A percentile compares a stretch with the other conserved stretches of the same genome.
These are phyloP conservation scores for Sinosuthora webbiana DNA, from an alignment of 2,113 vertebrate species.

Conservation along the genomic window DNA sequence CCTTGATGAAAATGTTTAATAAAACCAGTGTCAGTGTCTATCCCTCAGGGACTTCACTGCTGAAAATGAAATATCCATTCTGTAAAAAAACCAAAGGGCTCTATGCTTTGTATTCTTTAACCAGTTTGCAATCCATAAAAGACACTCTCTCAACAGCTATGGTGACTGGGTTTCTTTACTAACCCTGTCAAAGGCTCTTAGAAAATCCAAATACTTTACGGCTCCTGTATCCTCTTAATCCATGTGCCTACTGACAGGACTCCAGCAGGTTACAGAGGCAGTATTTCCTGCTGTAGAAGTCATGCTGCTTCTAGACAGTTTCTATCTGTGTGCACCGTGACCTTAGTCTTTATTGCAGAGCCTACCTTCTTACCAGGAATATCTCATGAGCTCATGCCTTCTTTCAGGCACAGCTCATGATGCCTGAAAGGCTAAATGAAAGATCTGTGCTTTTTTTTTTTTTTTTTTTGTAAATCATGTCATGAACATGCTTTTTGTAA, in stretches of 20 bases:
- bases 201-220: background rate
- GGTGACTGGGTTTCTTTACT: background rate
- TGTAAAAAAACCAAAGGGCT: background rate
- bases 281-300: background rate
- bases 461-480: conserved; percentile 69
- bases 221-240: background rate
- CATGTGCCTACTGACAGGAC: background rate
- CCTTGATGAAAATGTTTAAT: background rate
- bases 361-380: background rate
- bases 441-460: conserved; percentile 32
- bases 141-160: background rate
- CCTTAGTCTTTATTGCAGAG: background rate
- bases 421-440: conserved; percentile 22
- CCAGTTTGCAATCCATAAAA: background rate
- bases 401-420: background rate
- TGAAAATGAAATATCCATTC: background rate
- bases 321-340: background rate
- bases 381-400: too few species aligned
- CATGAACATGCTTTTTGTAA: conserved; percentile 67
- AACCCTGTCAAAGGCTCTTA: background rate
- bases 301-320: background rate
- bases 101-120: background rate
- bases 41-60: background rate
- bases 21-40: background rate
- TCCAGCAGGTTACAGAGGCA: background rate